Evolutionary conservation across 2,113 vertebrate species (phyloP).

Genomic region (Natator depressus): DNA sequence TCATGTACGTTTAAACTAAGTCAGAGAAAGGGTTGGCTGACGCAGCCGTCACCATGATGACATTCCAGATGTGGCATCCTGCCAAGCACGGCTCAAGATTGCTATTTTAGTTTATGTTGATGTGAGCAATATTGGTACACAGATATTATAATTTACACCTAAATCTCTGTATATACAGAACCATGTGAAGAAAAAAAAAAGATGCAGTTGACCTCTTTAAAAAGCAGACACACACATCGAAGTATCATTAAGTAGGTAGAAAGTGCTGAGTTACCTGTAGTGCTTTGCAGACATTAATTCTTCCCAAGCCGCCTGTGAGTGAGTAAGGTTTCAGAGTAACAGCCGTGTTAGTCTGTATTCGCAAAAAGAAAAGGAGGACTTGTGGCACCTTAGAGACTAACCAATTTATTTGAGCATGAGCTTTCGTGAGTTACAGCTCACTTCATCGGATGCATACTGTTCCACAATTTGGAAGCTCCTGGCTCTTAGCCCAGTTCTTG

Average conservation of each 20-base stretch:
- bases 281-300: neutral
- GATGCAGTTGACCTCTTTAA: neutral
- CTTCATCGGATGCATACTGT: no score
- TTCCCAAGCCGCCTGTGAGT: rapidly evolving
- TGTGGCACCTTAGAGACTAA: no score
- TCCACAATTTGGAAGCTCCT: neutral
- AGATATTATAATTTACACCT: neutral
- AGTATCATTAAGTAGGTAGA: constrained; percentile 11
- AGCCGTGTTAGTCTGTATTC: no score
- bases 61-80: neutral
- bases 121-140: neutral
- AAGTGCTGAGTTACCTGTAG: neutral
- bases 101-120: neutral
- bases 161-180: neutral
- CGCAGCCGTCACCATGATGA: neutral
- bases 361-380: no score
- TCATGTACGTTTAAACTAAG: neutral
- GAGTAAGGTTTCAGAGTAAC: no score
- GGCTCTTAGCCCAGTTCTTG: neutral
- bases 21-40: neutral
- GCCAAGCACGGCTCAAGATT: neutral
- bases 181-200: neutral
- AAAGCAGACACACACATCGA: neutral
- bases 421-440: no score
- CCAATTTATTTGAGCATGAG: no score